Evolutionary conservation across 2,888 invertebrate species (phyloP), one percentile per base, ranked within the genome.

Genomic region (Philopedon plagiatum): DNA sequence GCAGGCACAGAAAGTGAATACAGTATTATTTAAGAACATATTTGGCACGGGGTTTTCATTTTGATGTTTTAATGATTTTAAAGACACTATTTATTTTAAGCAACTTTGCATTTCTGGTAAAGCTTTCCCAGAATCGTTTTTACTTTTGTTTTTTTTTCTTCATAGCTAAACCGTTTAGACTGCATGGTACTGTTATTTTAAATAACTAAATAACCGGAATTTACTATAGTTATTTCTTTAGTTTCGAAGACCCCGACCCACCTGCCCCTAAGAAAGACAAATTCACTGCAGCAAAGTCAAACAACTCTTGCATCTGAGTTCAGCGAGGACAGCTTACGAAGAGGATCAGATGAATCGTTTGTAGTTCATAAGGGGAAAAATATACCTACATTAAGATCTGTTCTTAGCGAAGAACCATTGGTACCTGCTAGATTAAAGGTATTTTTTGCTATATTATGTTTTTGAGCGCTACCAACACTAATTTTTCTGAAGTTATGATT

Each of bases 341-440:
- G 87, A 69, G 85, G 86, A 26, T 88, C 91, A 5, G 93, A 93
- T 63, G 91, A 91, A 77, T 90, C 91, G 76, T 96, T 94, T 85
- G 92, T 94, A 49, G 95, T 95, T 73, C 95, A 96, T 86, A 89
- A 93, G 77, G 92, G 92, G 56, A 89, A 91, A 80, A 93, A 91
- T 76, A 90, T 95, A 81, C 93, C 95, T 60, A 96, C 96, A 21
- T 85, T 93, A 75, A 90, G 92, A 85, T 91, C 93, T 39, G 87
- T 89, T 44, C 86, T 88, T 77, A 86, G 86, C 76, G 85, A 86
- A 11, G 91, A 91, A 80, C 89, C 90, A 11, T 83, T 90, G 65
- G 85, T 80, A 37, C 78, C 79, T 56, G 83, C 81, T 7, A 86
- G 89, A 76, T 82, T 90, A 19, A 79, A 77, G 87, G 77, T 70